Percentiles rank a stretch among this genome's conserved stretches.
These are phyloP conservation scores for Tupiocoris notatus DNA, from an alignment of 2,888 invertebrate species.

Conservation along the genomic window DNA sequence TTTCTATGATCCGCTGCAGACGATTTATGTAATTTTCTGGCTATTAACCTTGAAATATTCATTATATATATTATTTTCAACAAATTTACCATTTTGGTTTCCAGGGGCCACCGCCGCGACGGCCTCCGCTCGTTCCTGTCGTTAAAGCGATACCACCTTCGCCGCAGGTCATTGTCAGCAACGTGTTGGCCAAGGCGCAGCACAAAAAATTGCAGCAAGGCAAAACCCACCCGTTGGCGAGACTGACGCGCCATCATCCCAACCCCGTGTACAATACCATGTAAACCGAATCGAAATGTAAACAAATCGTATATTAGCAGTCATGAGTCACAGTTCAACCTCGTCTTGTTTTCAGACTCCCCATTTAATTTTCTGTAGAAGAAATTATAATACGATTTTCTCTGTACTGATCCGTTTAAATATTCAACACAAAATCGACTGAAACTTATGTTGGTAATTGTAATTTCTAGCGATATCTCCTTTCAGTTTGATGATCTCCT, in stretches of 20 bases:
- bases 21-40: no score
- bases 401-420: no score
- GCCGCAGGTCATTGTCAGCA: slow-evolving; percentile 63
- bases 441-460: no score
- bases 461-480: no score
- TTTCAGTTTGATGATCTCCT: no score
- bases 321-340: background rate
- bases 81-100: background rate
- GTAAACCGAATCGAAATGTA: slow-evolving; percentile 58
- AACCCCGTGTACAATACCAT: slow-evolving; percentile 87
- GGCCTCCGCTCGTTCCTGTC: slow-evolving; percentile 49
- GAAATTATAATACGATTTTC: background rate
- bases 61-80: background rate
- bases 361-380: background rate
- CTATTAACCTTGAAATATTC: no score
- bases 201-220: slow-evolving; percentile 85
- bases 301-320: background rate
- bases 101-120: slow-evolving; percentile 41
- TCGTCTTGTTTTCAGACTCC: background rate
- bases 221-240: slow-evolving; percentile 86
- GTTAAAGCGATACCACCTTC: slow-evolving; percentile 52
- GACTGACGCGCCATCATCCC: slow-evolving; percentile 75
- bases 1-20: no score
- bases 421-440: no score
- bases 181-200: slow-evolving; percentile 69